phyloP scores from a whole-genome alignment of 2,888 invertebrate genomes.

The Pollenia angustigena region DNA sequence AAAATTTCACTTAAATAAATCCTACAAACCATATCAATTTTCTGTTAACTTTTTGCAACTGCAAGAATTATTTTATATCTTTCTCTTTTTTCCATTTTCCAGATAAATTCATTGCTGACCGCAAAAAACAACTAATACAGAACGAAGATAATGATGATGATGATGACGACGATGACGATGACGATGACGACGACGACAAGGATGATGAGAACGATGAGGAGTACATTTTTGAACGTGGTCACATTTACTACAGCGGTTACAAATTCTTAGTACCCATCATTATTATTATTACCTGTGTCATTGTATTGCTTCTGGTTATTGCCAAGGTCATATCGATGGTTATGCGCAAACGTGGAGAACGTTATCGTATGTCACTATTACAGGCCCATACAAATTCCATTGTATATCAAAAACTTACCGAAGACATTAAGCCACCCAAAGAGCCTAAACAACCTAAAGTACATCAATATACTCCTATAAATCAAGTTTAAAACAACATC shows the following conservation, averaged over 20 bases:
- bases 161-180: constrained; percentile 77
- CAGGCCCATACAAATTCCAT: constrained; percentile 85
- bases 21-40: not conserved
- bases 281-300: constrained; percentile 86
- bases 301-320: constrained; percentile 85
- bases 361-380: constrained; percentile 84
- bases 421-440: constrained; percentile 87
- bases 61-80: not conserved
- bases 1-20: not conserved
- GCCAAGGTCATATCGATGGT: constrained; percentile 85
- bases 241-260: constrained; percentile 84
- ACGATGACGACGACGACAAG: constrained; percentile 76
- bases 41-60: not conserved
- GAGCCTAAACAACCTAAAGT: constrained; percentile 87
- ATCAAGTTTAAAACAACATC: constrained; percentile 82
- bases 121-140: constrained; percentile 63
- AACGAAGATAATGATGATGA: constrained; percentile 64
- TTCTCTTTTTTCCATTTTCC: constrained; percentile 41
- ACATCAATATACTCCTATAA: constrained; percentile 87
- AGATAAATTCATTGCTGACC: constrained; percentile 78
- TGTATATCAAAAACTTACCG: constrained; percentile 91
- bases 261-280: constrained; percentile 86
- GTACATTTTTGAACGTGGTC: constrained; percentile 83
- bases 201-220: constrained; percentile 80
- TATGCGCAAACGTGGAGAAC: constrained; percentile 85